Percentiles rank a stretch among this genome's conserved stretches.
phyloP scores from a whole-genome alignment of 2,797 vertebrate species.

The Hemitrygon akajei region DNA sequence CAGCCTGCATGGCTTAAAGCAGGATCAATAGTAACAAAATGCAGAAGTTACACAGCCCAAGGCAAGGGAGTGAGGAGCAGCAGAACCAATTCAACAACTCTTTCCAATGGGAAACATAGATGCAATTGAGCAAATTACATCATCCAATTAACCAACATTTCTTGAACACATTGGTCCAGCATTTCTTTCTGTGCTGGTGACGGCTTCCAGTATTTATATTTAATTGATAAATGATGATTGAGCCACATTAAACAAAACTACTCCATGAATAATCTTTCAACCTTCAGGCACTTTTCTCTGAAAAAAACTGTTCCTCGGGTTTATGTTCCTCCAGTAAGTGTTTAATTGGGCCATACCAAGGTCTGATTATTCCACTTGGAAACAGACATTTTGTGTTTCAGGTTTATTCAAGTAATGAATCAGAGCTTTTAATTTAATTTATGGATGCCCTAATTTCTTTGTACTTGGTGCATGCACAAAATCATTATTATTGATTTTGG shows the following conservation, averaged over 20 bases:
- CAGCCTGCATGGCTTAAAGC: too few relatives aligned
- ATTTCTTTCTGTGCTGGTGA: not conserved
- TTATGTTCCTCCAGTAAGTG: not conserved
- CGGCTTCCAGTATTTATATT: not conserved
- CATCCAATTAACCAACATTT: not conserved
- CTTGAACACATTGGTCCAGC: not conserved
- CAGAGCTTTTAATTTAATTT: not conserved
- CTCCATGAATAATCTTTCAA: not conserved
- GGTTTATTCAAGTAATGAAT: not conserved
- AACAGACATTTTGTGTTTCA: not conserved
- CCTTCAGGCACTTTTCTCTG: not conserved
- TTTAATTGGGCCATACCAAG: not conserved
- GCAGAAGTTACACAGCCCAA: too few relatives aligned
- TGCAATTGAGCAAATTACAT: not conserved
- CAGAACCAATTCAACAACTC: not conserved
- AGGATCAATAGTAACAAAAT: too few relatives aligned
- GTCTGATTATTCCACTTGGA: not conserved
- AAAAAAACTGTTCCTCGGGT: not conserved
- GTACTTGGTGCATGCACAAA: not conserved
- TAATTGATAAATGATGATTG: not conserved
- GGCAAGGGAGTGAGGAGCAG: too few relatives aligned
- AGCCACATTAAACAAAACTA: not conserved
- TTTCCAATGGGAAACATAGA: too few relatives aligned
- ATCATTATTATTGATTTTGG: not conserved
- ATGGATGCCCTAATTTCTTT: not conserved